Base-by-base conservation (phyloP, 92 coral and sea anemone genomes). In the Epizoanthus ramosus region DNA sequence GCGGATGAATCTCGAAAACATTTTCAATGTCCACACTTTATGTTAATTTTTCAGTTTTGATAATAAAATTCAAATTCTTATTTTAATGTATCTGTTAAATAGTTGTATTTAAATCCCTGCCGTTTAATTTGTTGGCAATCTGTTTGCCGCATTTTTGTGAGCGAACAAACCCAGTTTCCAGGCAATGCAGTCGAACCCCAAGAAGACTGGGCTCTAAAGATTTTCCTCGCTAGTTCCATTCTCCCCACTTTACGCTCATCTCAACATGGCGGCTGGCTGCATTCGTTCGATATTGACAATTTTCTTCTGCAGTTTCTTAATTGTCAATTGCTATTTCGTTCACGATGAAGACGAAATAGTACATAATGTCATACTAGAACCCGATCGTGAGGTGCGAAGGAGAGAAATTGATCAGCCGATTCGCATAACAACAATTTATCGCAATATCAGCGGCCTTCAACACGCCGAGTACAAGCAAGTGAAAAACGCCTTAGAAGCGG, bases 291-390 rank as follows among this genome's bases (percentile, higher is more conserved):
- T 90, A 31, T 59, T 85, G 73, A 71, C 80, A 58, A 56, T 90
- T 64, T 73, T 43, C 14, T 37, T 56, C 23, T 80, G 64, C 47
- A 63, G 76, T 33, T 75, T 57, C 71, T 47, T 65, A 53, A 57
- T 64, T 58, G 37, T 75, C 7, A 61, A 69, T 14, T 76, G 81
- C 74, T 74, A 83, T 77, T 77, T 60, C 65, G 74, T 92, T 58
- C 91, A 85, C 65, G 97, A 97, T 83, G 80, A 91, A 16, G 97
- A 90, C 45, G 96, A 89, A 56, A 87, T 89, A 54, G 86, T 92
- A 64, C 96, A 90, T 19, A 89, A 95, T 83, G 94, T 94, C 52
- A 59, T 45, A 22, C 82, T 89, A 12, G 85, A 86, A 61, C 80
- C 92, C 54, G 73, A 83, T 63, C 94, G 80, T 54, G 53, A 66